phyloP scores from a whole-genome alignment of 2,113 vertebrate genomes.

The Periophthalmodon schlosseri region DNA sequence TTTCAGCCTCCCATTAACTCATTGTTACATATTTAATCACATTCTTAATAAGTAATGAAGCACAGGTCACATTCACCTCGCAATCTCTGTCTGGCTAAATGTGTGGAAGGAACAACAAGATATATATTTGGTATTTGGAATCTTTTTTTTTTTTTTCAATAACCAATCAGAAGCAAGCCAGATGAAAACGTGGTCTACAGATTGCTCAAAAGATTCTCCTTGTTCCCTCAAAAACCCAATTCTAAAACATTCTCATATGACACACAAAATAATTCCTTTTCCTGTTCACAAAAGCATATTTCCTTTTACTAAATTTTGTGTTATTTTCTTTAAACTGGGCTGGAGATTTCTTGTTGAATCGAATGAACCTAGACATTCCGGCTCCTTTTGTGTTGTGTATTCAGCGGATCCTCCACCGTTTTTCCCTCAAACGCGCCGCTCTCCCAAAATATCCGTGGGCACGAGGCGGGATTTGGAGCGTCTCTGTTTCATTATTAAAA shows the following conservation, averaged over 20 bases:
- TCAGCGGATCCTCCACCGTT: constrained; percentile 51
- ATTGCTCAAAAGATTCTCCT: background rate
- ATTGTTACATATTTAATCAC: background rate
- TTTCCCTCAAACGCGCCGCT: constrained; percentile 53
- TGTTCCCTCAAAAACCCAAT: background rate
- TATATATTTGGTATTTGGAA: background rate
- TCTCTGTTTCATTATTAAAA: constrained; percentile 72
- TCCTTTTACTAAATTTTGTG: background rate
- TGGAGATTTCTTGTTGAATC: constrained; percentile 20
- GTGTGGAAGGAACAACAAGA: background rate
- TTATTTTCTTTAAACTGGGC: background rate
- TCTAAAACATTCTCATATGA: background rate
- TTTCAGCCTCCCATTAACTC: background rate
- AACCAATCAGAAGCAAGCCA: background rate
- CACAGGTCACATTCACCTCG: background rate
- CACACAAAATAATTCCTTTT: background rate
- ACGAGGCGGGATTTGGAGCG: constrained; percentile 54
- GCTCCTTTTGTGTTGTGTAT: constrained; percentile 58
- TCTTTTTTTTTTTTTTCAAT: background rate
- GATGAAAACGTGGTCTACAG: background rate
- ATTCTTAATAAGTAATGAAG: background rate
- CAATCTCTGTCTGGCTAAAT: background rate
- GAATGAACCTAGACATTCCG: background rate
- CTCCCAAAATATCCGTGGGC: constrained; percentile 65
- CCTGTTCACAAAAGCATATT: background rate